Evolutionary conservation across 2,113 vertebrate genomes (phyloP).

Genomic region (Psittacus erithacus): DNA sequence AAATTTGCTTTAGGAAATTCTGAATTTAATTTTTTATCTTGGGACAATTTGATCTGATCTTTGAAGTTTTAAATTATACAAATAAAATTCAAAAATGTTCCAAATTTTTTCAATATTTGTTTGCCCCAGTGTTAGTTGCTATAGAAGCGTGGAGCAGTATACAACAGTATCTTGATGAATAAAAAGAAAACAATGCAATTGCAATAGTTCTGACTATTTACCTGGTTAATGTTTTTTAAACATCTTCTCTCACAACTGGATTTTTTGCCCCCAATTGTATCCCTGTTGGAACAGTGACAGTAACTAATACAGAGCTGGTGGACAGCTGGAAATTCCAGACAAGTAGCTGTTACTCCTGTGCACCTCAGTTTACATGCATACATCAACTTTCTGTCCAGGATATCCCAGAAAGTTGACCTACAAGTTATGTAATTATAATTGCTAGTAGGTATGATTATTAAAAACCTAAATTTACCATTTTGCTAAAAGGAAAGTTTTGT

Average conservation of each 20-base stretch:
- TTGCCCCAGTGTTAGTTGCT: not conserved
- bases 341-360: not conserved
- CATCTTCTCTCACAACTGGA: not conserved
- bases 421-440: not conserved
- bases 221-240: not conserved
- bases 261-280: rapidly evolving
- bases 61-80: not conserved
- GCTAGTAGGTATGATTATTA: not conserved
- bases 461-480: not conserved
- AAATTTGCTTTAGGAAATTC: not conserved
- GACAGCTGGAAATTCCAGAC: not conserved
- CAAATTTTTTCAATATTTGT: not conserved
- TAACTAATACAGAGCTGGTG: not conserved
- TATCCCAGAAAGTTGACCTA: not conserved
- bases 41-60: not conserved
- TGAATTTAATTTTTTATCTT: not conserved
- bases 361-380: not conserved
- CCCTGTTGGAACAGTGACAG: not conserved
- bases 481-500: not conserved
- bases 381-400: not conserved
- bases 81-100: not conserved
- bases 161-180: not conserved
- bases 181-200: not conserved
- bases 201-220: not conserved
- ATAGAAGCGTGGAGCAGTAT: not conserved